Base-by-base conservation (phyloP, 2,113 vertebrate species). In the Girardinichthys multiradiatus region DNA sequence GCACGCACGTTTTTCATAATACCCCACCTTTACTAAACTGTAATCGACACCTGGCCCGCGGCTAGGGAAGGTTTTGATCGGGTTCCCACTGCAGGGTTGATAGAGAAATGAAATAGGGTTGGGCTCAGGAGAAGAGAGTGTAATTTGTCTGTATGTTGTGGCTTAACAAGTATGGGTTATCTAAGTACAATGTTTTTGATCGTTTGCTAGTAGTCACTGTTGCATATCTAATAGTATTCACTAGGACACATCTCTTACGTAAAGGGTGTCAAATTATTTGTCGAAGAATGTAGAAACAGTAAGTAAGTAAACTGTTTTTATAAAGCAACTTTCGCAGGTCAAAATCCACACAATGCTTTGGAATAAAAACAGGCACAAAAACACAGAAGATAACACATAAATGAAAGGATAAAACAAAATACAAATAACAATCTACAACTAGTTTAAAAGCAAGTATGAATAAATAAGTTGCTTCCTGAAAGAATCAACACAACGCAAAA, bases 11-110 rank as follows among this genome's bases (percentile, higher is more conserved):
- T 28, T 83, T 60, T 82, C 30, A 80, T 0, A 76, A 39, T 65
- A 74, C 80, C 57, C 82, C 84, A 82, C 81, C 79, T 86, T 86
- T 54, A 33, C 66, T 70, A 74, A 85, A 80, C 80, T 68, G 7
- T 24, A 68, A 69, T 74, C 66, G 26, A 59, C 79, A 77, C 78
- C 76, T 79, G 79, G 70, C 31, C 29, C 37, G 29, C 0, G 24
- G 48, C 48, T 24, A 30, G 62, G 71, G 60, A n/a, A 64, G 48
- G 64, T 37, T 82, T 71, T 69, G 48, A 31, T 33, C 31, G 35
- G 58, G 72, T 81, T 87, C 68, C 65, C 51, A 33, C 27, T 72
- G 9, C 27, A 54, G 19, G 51, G 48, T 5, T 2, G 13, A 59
- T 21, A 24, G 0, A 4, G 9, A 62, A 19, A 45, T 31, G 39